Conservation (phyloP, 2,888 invertebrate species). For the Polietes domitor region DNA sequence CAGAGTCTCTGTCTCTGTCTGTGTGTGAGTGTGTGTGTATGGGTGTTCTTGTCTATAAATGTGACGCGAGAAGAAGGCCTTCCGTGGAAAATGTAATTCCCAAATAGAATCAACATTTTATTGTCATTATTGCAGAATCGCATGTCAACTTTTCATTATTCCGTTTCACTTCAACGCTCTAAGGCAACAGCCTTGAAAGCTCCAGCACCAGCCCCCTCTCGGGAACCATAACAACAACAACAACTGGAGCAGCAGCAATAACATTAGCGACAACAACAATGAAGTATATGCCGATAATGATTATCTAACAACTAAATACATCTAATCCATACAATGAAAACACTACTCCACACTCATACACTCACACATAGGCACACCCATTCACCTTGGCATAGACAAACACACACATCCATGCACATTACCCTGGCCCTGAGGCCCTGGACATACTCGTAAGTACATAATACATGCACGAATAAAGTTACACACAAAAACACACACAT, state of each 20-base stretch:
- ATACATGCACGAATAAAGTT: not conserved
- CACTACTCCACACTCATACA: not conserved
- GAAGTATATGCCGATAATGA: slow-evolving; percentile 20
- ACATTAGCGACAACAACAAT: slow-evolving; percentile 24
- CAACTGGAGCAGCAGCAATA: not conserved
- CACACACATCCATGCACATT: not conserved
- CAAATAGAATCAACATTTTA: slow-evolving; percentile 30
- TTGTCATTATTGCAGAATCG: slow-evolving; percentile 45
- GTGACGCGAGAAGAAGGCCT: not conserved
- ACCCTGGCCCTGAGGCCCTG: not conserved
- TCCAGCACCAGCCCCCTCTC: not conserved
- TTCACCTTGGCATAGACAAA: not conserved
- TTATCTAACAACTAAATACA: slow-evolving; percentile 32
- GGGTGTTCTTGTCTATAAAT: not conserved
- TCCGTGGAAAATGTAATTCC: slow-evolving; percentile 17
- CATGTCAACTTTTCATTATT: slow-evolving; percentile 54
- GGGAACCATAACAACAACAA: not conserved
- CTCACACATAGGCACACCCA: slow-evolving; percentile 8
- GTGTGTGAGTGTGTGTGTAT: not conserved
- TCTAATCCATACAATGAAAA: slow-evolving; percentile 2
- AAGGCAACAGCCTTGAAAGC: too few relatives aligned
- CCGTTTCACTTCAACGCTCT: not conserved
- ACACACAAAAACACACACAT: not conserved
- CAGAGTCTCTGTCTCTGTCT: too few relatives aligned
- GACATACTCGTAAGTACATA: not conserved